Evolutionary conservation across 2,113 vertebrate genomes (phyloP), one percentile per base, ranked within the genome.

Genomic region (Hymenochirus boettgeri): DNA sequence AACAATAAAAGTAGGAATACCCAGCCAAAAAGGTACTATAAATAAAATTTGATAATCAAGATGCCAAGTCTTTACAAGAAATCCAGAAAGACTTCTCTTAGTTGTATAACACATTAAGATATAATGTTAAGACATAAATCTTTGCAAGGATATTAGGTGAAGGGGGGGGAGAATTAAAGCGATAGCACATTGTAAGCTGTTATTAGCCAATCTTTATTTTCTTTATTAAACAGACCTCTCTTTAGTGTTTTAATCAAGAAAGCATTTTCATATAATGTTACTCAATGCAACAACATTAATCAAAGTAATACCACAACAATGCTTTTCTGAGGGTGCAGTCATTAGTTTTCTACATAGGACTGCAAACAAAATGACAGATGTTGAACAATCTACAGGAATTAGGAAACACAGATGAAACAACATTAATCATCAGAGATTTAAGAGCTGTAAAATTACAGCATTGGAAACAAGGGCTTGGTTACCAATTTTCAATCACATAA

Each of bases 311-410:
- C n/a, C 39, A 42, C n/a, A 42, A 42, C 39, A 42, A 42, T 42
- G 6, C 15, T 42, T 42, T 42, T 42, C 39, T 42, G 39, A 13
- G 13, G n/a, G 39, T 42, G 17, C n/a, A 42, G 15, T 42, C 17
- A n/a, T 42, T 42, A 42, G 39, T 15, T n/a, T 15, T 42, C 5
- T 42, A 42, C 39, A 42, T 42, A 17, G 15, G 13, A 42, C n/a
- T n/a, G n/a, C 39, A 42, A 42, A 42, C 39, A 42, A 42, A 15
- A 42, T 42, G 39, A 42, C 39, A 42, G 39, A 42, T 42, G 39
- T 13, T 42, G 39, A 3, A 42, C 39, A 42, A 42, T 42, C 39
- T 42, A 42, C n/a, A 42, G 39, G 17, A n/a, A 42, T 42, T 42
- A 42, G 6, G 17, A 17, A 42, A 42, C 39, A 42, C 39, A 42